Conservation (phyloP, 2,113 vertebrate genomes). For the Anoura caudifer region DNA sequence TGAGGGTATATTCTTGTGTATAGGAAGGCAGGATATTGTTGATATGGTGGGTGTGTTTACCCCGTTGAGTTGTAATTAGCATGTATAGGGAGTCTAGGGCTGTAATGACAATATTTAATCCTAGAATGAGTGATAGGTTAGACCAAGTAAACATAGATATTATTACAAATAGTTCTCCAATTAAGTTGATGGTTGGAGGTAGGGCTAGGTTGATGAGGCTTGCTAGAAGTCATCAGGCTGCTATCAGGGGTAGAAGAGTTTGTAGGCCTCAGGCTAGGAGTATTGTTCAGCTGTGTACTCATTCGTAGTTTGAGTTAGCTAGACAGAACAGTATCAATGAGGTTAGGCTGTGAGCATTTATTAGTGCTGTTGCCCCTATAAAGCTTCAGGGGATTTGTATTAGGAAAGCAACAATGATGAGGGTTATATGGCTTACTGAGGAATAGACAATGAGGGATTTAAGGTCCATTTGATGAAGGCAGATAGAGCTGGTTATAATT, state of each 20-base stretch:
- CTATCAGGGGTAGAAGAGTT: not conserved
- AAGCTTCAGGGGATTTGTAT: not conserved
- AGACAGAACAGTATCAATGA: not conserved
- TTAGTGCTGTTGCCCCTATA: not conserved
- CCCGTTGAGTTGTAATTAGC: too few relatives aligned
- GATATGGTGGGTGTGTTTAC: too few relatives aligned
- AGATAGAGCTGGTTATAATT: not conserved
- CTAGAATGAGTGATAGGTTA: not conserved
- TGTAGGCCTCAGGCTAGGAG: not conserved
- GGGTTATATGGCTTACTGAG: not conserved
- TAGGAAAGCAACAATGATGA: not conserved
- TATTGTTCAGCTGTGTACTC: not conserved
- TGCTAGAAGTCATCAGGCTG: not conserved
- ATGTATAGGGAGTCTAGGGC: too few relatives aligned
- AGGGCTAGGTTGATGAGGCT: not conserved
- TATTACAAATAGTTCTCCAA: not conserved
- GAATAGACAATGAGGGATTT: not conserved
- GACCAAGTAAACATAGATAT: not conserved
- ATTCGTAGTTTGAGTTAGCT: not conserved
- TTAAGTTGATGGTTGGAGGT: not conserved
- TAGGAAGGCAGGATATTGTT: too few relatives aligned
- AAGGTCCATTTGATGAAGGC: not conserved
- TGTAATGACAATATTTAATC: not conserved
- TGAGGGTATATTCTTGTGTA: too few relatives aligned
- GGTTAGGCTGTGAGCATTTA: not conserved